Evolutionary conservation across 1,140 invertebrate species (phyloP), one percentile per base, ranked within the genome.

Genomic region (Eurosta solidaginis): DNA sequence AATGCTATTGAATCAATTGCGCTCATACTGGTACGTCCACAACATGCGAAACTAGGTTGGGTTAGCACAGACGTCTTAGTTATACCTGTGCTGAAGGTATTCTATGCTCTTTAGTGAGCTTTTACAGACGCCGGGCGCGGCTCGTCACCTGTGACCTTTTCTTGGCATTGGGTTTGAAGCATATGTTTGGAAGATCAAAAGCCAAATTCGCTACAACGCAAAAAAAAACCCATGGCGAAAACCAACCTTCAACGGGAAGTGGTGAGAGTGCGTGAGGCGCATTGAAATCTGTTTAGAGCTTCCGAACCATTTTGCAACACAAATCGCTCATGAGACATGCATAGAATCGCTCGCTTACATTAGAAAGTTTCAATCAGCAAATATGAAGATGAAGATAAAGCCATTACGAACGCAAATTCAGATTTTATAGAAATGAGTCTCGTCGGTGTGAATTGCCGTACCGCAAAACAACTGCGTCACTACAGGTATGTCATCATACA

Each of bases 1-100:
- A 95, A 95, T 88, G 96, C 97, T 17, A 93, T 98, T 33, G 94
- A 97, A 82, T 96, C 93, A 0, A 92, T 98, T 25, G 92, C 98
- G 76, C 97, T 97, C 0, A 94, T 95, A 63, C 88, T 98, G 27
- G 91, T 95, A 44, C 59, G 77, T 74, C 44, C 63, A 22, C 44
- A 27, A 17, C 89, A 89, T 74, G 80, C 88, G 29, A 10, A 54
- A 81, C 42, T 45, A 47, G 3, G 87, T 91, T 22, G 88, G 89
- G n/a, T n/a, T n/a, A n/a, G n/a, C 87, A 78, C 68, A 90, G 6
- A 84, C 88, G 33, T 85, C 90, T 40, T 79, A 87, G 89, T 93
- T 2, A 91, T 92, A 22, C 91, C 91, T 12, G 92, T 97, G 45
- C 89, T 97, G n/a, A 90, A 95, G 33, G 95, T 97, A 25, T 99